Percentiles rank a stretch among this genome's conserved stretches.
Evolutionary conservation across 2,113 vertebrate genomes (phyloP).

Genomic region (Piaya cayana): DNA sequence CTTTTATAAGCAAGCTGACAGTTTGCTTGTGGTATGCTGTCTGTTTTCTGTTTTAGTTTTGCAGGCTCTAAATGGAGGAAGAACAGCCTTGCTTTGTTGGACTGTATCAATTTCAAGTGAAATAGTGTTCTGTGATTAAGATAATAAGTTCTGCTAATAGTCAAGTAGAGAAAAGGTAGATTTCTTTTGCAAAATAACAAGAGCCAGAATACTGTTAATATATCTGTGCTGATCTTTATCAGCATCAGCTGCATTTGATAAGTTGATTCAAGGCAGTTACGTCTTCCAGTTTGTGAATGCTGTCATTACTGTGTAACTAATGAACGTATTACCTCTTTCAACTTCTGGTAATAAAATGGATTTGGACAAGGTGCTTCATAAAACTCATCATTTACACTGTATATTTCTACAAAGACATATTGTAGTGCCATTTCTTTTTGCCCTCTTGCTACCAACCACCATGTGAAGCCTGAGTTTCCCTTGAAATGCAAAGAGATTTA

Average conservation of each 20-base stretch:
- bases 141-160: not conserved
- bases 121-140: not conserved
- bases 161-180: not conserved
- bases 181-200: not conserved
- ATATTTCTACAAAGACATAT: not conserved
- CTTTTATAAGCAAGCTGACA: slow-evolving; percentile 63
- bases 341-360: not conserved
- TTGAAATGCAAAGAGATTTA: not conserved
- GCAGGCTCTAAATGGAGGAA: not conserved
- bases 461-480: not conserved
- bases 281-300: not conserved
- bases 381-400: not conserved
- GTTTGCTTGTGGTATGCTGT: slow-evolving; percentile 55
- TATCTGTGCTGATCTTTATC: not conserved
- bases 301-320: not conserved
- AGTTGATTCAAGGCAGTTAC: not conserved
- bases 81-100: not conserved
- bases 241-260: not conserved
- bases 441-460: not conserved
- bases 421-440: not conserved
- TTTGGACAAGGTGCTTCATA: not conserved
- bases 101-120: not conserved
- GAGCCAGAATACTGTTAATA: not conserved
- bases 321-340: not conserved
- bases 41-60: slow-evolving; percentile 28